Conservation (phyloP, 2,888 invertebrate genomes). For the Pilophorus perplexus region DNA sequence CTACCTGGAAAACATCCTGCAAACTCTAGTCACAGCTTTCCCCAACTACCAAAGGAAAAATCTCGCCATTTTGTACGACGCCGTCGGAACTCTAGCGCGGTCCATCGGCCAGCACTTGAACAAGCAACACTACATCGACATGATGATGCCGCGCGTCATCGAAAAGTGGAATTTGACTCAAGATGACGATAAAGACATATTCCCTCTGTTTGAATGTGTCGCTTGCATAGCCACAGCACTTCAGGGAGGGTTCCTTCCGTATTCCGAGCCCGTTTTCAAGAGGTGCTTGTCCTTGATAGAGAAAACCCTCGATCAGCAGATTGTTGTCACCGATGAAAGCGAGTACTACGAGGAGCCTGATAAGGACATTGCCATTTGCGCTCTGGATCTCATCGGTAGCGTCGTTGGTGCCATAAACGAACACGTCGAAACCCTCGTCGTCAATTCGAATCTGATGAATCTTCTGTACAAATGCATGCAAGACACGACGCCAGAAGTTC, state of each 20-base stretch:
- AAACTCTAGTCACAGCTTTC: slow-evolving; percentile 95
- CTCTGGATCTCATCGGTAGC: slow-evolving; percentile 91
- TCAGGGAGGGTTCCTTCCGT: slow-evolving; percentile 94
- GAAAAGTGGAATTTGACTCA: slow-evolving; percentile 96
- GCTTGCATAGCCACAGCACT: slow-evolving; percentile 97
- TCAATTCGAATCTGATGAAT: slow-evolving; percentile 92
- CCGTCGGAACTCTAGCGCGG: slow-evolving; percentile 97
- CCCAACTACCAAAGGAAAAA: slow-evolving; percentile 94
- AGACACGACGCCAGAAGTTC: slow-evolving; percentile 95
- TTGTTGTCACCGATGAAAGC: slow-evolving; percentile 84
- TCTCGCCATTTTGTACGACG: slow-evolving; percentile 94
- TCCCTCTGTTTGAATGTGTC: slow-evolving; percentile 93
- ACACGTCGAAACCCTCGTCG: slow-evolving; percentile 89
- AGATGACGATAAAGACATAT: slow-evolving; percentile 97
- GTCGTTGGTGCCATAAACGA: slow-evolving; percentile 93
- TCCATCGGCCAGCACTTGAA: slow-evolving; percentile 96
- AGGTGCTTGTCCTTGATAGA: slow-evolving; percentile 94
- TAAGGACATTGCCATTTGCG: slow-evolving; percentile 98
- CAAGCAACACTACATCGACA: slow-evolving; percentile 90
- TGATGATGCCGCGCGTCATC: slow-evolving; percentile 96
- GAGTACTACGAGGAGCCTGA: slow-evolving; percentile 92
- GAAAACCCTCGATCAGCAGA: slow-evolving; percentile 90
- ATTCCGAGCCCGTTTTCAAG: slow-evolving; percentile 95
- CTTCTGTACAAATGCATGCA: slow-evolving; percentile 96
- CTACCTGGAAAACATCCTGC: slow-evolving; percentile 90